Percentiles rank a stretch among this genome's conserved stretches.
Conservation (phyloP, 2,797 vertebrate genomes). For the Hapalemur alaotrensis region DNA sequence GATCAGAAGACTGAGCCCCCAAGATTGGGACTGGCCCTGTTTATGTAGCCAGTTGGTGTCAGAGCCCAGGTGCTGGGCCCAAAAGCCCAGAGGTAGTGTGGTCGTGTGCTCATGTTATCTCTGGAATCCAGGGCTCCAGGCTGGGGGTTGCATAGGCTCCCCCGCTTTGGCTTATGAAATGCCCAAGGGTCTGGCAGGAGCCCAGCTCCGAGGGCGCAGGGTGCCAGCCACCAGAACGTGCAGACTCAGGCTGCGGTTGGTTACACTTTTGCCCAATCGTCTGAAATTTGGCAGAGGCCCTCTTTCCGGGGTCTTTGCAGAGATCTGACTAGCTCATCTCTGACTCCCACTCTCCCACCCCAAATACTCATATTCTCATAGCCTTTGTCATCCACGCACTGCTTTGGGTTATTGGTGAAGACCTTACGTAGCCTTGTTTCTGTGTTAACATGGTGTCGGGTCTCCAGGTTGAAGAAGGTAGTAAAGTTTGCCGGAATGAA, state of each 20-base stretch:
- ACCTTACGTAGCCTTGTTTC: neutral
- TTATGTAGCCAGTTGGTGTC: neutral
- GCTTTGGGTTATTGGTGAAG: neutral
- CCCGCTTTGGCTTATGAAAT: neutral
- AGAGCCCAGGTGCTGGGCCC: neutral
- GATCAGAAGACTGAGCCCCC: neutral
- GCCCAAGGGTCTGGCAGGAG: neutral
- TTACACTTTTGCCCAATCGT: rapidly evolving
- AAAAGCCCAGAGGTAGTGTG: neutral
- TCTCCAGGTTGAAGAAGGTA: neutral
- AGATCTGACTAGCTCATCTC: neutral
- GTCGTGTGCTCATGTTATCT: rapidly evolving
- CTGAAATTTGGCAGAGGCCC: neutral
- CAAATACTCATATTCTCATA: rapidly evolving
- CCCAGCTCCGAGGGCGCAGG: neutral
- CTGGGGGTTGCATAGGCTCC: rapidly evolving
- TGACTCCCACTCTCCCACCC: neutral
- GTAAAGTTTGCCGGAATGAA: neutral
- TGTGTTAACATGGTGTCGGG: neutral
- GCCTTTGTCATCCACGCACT: too few species aligned
- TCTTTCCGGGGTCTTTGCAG: neutral
- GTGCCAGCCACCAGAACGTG: neutral
- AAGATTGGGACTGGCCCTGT: neutral
- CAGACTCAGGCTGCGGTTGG: neutral
- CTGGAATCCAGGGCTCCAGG: neutral